Evolutionary conservation across 30 jellyfish, hydroid and myxozoan genomes (phyloP), one percentile per base, ranked within the genome.

Genomic region (Chrysaora quinquecirrha): DNA sequence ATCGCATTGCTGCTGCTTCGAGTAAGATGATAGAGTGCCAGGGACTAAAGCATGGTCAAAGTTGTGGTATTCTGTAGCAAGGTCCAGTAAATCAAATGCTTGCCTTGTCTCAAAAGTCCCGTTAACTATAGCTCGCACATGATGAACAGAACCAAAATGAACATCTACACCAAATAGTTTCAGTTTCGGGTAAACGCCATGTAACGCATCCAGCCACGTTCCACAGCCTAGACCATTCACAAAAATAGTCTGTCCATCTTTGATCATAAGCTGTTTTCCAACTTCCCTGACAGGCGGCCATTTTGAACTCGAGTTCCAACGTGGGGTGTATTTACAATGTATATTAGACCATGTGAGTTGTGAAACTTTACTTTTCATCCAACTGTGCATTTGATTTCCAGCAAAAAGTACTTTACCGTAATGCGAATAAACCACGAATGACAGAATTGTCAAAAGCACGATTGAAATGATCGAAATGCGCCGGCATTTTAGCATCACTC

Each of bases 201-300:
- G 83, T 27, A 93, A 70, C 31, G 89, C 98, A 29, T 78, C 89
- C 21, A 83, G 74, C 98, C 98, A 93, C 48, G 75, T 87, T 1
- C 98, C 97, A 47, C 98, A 93, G 50, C 89, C 97, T 27, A 93
- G 70, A 10, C 98, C 98, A 72, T 93, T 93, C 34, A 87, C 86
- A 81, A 93, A 93, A 9, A 93, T 63, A 27, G 80, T 80, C 27
- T 93, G 97, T 50, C 93, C 96, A 73, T 93, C 90, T 47, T 75
- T 80, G 20, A 93, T 77, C 29, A 74, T 80, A 56, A 93, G 67
- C 31, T 80, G 73, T 34, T 86, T 71, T 30, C 93, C 84, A 34
- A 93, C 98, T 24, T 43, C 64, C 12, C 68, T 56, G 19, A 93
- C 86, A 6, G 98, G 98, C 31, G 98, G 98, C 91, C 95, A 93